Evolutionary conservation across 2,797 vertebrate genomes (phyloP), one percentile per base, ranked within the genome.

Genomic region (Erpetoichthys calabaricus): DNA sequence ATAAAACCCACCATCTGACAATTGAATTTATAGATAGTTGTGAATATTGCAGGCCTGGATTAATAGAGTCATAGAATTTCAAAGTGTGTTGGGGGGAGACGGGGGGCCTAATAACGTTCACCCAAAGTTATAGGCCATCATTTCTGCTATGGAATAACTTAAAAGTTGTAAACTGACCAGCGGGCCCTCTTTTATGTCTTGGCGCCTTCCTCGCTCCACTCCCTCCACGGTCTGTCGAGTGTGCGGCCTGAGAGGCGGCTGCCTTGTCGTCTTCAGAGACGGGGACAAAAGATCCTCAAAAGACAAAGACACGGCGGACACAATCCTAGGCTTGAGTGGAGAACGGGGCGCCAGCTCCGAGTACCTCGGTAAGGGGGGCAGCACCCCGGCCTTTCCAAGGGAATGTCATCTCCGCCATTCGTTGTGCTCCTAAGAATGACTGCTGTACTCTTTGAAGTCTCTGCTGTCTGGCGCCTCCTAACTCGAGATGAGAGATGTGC

Each of bases 21-120:
- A 89, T 91, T 91, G 84, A 90, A 91, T 97, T 94, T 91, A 95
- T 89, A 89, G 90, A 90, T 87, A 86, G 82, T 89, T 88, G 86
- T 90, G 87, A 92, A 91, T 89, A 89, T 89, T 89, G 89, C 88
- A 86, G 86, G 80, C 83, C 83, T 83, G 83, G 56, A 88, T 91
- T 94, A 92, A 94, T 93, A 83, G 88, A 89, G 85, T 86, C 82
- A 75, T 87, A 84, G 85, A 86, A 86, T 89, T 86, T 86, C 80
- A 83, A 78, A 85, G 75, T 80, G 75, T 73, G 72, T 68, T 65
- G 71, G 72, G 80, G 70, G 74, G 77, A 77, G 80, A 81, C 80
- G 45, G 52, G 59, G 53, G 53, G 58, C 59, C 66, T 66, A 68
- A 86, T 85, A 86, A 89, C 77, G 76, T 75, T 77, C 68, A 78